Percentiles rank a stretch among this genome's conserved stretches.
Conservation (phyloP, 2,797 vertebrate species). For the Astyanax mexicanus region DNA sequence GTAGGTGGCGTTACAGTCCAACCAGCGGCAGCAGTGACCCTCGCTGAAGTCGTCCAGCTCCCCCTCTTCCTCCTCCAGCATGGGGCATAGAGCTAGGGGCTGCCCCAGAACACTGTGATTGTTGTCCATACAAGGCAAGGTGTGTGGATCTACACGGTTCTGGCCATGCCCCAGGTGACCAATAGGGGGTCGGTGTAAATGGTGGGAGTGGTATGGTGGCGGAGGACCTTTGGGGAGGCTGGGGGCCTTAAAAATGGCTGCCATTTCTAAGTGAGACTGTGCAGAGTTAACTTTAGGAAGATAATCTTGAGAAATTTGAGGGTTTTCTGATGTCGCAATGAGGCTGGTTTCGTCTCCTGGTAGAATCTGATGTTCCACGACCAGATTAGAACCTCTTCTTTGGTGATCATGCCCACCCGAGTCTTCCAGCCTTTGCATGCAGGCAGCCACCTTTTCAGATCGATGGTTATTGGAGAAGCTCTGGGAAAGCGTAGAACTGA, state of each 20-base stretch:
- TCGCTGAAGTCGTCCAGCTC: slow-evolving; percentile 81
- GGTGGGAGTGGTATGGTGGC: slow-evolving; percentile 89
- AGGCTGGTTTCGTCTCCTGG: slow-evolving; percentile 66
- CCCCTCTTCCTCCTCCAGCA: slow-evolving; percentile 85
- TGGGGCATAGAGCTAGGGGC: slow-evolving; percentile 66
- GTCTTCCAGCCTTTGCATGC: slow-evolving; percentile 85
- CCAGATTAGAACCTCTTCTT: slow-evolving; percentile 82
- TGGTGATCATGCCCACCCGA: slow-evolving; percentile 74
- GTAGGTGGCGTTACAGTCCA: slow-evolving; percentile 86
- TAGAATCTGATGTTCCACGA: slow-evolving; percentile 83
- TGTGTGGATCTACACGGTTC: slow-evolving; percentile 26
- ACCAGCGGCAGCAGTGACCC: slow-evolving; percentile 88
- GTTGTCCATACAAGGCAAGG: slow-evolving; percentile 61
- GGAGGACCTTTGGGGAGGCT: slow-evolving; percentile 83
- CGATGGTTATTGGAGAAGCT: slow-evolving; percentile 63
- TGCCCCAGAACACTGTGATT: slow-evolving; percentile 63
- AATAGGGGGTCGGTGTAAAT: slow-evolving; percentile 64
- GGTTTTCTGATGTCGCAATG: slow-evolving; percentile 66
- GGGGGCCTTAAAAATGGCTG: slow-evolving; percentile 62
- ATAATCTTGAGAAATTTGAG: slow-evolving; percentile 67
- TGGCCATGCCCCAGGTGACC: slow-evolving; percentile 52
- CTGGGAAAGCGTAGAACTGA: slow-evolving; percentile 66
- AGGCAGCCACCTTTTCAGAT: slow-evolving; percentile 66
- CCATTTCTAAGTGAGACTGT: slow-evolving; percentile 57
- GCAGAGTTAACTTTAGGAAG: slow-evolving; percentile 69